Conservation (phyloP, 2,113 vertebrate genomes). For the Nibea albiflora region DNA sequence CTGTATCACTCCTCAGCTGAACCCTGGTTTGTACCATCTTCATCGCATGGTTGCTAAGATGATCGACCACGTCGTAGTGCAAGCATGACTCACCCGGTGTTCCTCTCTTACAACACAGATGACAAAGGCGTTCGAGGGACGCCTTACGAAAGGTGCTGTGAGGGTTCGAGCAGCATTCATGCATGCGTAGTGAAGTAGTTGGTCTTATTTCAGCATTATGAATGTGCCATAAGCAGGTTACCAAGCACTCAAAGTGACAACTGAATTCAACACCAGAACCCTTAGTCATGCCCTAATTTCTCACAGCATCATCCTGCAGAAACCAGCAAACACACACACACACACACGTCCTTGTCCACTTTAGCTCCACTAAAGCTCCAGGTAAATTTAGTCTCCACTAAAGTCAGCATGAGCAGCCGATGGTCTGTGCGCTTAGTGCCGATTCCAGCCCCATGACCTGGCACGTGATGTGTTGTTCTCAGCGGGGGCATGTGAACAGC, state of each 20-base stretch:
- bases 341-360: slow-evolving; percentile 6
- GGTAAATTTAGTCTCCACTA: slow-evolving; percentile 12
- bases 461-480: slow-evolving; percentile 51
- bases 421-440: slow-evolving; percentile 24
- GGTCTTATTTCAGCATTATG: slow-evolving; percentile 62
- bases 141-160: slow-evolving; percentile 66
- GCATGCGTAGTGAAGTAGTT: slow-evolving; percentile 65
- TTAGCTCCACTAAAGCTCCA: neutral
- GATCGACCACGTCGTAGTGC: slow-evolving; percentile 53
- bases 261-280: slow-evolving; percentile 28
- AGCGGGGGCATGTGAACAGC: slow-evolving; percentile 57
- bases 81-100: slow-evolving; percentile 37
- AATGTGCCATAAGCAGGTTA: slow-evolving; percentile 72
- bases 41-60: slow-evolving; percentile 53
- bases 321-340: slow-evolving; percentile 10
- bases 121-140: slow-evolving; percentile 52
- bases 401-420: slow-evolving; percentile 44
- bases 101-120: slow-evolving; percentile 60
- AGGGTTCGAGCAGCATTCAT: slow-evolving; percentile 55
- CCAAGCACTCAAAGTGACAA: slow-evolving; percentile 26
- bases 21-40: slow-evolving; percentile 43
- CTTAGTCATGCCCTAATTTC: slow-evolving; percentile 26
- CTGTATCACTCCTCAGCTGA: slow-evolving; percentile 51
- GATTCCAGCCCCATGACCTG: slow-evolving; percentile 46
- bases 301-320: slow-evolving; percentile 25